phyloP scores from a whole-genome alignment of 2,797 vertebrate species.

The Leptoclinus maculatus region DNA sequence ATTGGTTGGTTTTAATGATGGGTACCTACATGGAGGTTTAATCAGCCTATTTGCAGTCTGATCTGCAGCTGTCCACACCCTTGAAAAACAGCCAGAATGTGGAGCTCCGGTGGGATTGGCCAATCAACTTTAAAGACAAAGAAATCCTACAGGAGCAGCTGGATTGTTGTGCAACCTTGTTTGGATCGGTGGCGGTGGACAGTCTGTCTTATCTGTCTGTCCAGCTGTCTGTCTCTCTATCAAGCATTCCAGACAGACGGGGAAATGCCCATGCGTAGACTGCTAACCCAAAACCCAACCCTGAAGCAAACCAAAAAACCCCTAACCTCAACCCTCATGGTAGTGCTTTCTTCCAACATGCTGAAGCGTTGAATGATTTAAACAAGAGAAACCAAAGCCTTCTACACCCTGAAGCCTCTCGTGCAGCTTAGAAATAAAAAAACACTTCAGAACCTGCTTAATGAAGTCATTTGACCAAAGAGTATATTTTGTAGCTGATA shows the following conservation, averaged over 20 bases:
- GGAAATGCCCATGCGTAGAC: conserved; percentile 55
- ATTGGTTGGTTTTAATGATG: conserved; percentile 86
- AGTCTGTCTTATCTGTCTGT: conserved; percentile 65
- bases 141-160: conserved; percentile 77
- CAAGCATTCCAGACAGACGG: conserved; percentile 71
- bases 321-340: conserved; percentile 75
- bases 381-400: conserved; percentile 75
- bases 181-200: conserved; percentile 79
- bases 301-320: conserved; percentile 56
- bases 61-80: conserved; percentile 75
- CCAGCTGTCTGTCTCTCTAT: conserved; percentile 74
- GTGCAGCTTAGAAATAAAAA: conserved; percentile 49
- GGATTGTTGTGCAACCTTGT: conserved; percentile 80
- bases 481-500: conserved; percentile 72
- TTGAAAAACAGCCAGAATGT: conserved; percentile 80
- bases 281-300: conserved; percentile 67
- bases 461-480: conserved; percentile 79
- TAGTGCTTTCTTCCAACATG: conserved; percentile 98
- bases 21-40: conserved; percentile 85
- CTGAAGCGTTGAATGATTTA: conserved; percentile 86
- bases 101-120: conserved; percentile 87
- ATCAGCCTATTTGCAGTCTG: conserved; percentile 82
- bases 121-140: conserved; percentile 83
- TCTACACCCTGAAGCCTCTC: conserved; percentile 55
- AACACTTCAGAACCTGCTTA: conserved; percentile 40